Percentiles rank a stretch among this genome's conserved stretches.
Evolutionary conservation across 2,888 invertebrate species (phyloP).

Genomic region (Hirtodrosophila histrioides): DNA sequence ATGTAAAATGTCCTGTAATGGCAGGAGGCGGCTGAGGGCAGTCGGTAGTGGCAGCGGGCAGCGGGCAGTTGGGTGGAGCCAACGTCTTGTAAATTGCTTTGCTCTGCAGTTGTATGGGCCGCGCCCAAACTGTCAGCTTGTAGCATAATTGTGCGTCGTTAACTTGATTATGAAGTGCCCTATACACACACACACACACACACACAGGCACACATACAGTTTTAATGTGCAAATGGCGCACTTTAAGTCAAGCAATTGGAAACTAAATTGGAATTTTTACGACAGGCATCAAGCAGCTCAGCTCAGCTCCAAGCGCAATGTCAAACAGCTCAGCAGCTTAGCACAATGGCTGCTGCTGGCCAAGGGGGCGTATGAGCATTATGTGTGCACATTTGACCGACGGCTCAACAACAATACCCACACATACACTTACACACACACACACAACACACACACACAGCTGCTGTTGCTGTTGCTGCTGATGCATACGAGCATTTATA

Average conservation of each 20-base stretch:
- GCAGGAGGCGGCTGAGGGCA: neutral
- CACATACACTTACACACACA: conserved; percentile 6
- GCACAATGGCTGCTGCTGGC: conserved; percentile 48
- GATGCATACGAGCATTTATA: conserved; percentile 67
- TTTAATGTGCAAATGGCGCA: conserved; percentile 73
- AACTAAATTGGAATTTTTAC: conserved; percentile 79
- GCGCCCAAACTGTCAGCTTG: conserved; percentile 68
- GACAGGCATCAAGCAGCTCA: conserved; percentile 68
- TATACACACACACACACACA: conserved; percentile 5
- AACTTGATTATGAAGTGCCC: conserved; percentile 77
- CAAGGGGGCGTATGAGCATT: conserved; percentile 51
- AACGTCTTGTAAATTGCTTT: conserved; percentile 71
- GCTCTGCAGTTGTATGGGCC: conserved; percentile 64
- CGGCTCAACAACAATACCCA: conserved; percentile 43
- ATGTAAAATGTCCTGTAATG: conserved; percentile 44
- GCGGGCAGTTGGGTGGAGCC: conserved; percentile 25
- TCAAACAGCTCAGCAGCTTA: conserved; percentile 23
- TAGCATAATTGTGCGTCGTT: conserved; percentile 78
- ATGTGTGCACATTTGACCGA: conserved; percentile 75
- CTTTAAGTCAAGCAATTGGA: conserved; percentile 80
- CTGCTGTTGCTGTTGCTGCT: conserved; percentile 1
- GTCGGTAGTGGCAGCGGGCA: neutral
- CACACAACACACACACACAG: conserved; percentile 12
- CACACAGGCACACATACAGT: conserved; percentile 29
- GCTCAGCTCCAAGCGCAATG: conserved; percentile 8